Evolutionary conservation across 1,140 invertebrate species (phyloP).

Genomic region (Liolophura sinensis): DNA sequence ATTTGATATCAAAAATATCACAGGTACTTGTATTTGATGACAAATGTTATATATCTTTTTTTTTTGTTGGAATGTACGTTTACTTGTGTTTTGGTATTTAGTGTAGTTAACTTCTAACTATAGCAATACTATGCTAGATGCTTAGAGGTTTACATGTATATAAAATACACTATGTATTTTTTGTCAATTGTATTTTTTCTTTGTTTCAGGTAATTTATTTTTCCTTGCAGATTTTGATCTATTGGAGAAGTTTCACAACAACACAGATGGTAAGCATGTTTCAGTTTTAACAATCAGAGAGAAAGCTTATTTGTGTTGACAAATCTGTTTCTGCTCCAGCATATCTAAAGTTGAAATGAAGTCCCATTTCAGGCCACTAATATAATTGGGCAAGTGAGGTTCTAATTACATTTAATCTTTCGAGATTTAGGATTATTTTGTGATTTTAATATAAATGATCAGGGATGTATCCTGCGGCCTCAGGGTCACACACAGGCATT

Average conservation of each 20-base stretch:
- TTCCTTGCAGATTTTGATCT: conserved; percentile 37
- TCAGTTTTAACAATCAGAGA: not conserved
- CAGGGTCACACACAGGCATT: no score
- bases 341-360: not conserved
- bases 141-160: no score
- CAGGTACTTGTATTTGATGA: no score
- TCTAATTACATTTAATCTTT: not conserved
- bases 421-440: no score
- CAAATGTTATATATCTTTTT: no score
- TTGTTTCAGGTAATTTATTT: conserved; percentile 45
- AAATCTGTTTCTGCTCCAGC: not conserved
- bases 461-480: no score
- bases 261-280: conserved; percentile 44
- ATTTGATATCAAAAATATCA: no score
- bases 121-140: no score
- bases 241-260: conserved; percentile 49
- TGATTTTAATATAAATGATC: no score
- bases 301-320: not conserved
- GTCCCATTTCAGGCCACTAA: not conserved
- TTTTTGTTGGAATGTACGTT: no score
- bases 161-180: conserved; percentile 7
- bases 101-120: no score
- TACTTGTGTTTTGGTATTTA: no score
- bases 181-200: conserved; percentile 14
- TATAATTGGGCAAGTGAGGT: not conserved